Conservation (phyloP, 1,140 invertebrate genomes). For the Drosophila lowei region DNA sequence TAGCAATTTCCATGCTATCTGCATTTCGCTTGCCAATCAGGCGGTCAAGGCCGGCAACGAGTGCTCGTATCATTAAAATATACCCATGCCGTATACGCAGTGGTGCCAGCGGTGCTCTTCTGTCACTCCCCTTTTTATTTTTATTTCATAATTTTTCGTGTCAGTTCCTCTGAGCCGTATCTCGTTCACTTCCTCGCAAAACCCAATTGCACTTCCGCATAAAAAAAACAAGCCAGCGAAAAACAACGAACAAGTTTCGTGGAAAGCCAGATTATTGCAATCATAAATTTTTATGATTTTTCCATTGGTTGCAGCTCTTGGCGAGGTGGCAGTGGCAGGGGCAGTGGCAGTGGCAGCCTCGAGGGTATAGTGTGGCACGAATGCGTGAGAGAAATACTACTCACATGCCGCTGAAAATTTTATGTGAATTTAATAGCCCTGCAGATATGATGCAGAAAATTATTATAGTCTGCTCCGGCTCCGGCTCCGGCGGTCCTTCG, state of each 20-base stretch:
- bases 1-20: conserved; percentile 34
- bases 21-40: conserved; percentile 34
- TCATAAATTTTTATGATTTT: conserved; percentile 79
- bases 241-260: conserved; percentile 29
- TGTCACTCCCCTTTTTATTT: conserved; percentile 7
- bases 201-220: conserved; percentile 41
- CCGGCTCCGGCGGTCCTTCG: not conserved
- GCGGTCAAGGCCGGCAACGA: not conserved
- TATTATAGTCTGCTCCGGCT: conserved; percentile 45
- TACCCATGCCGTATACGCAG: too few relatives aligned
- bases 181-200: conserved; percentile 8
- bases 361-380: not conserved
- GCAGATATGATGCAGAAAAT: conserved; percentile 75
- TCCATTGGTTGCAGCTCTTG: conserved; percentile 53
- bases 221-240: not conserved
- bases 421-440: conserved; percentile 74
- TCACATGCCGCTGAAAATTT: conserved; percentile 41
- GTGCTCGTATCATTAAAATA: conserved; percentile 25
- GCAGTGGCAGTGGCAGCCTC: too few relatives aligned
- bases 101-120: too few relatives aligned
- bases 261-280: conserved; percentile 66
- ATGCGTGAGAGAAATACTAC: conserved; percentile 54
- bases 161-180: conserved; percentile 12
- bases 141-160: conserved; percentile 42
- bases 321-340: not conserved